Conservation (phyloP, 2,797 vertebrate species). For the Limosa lapponica region DNA sequence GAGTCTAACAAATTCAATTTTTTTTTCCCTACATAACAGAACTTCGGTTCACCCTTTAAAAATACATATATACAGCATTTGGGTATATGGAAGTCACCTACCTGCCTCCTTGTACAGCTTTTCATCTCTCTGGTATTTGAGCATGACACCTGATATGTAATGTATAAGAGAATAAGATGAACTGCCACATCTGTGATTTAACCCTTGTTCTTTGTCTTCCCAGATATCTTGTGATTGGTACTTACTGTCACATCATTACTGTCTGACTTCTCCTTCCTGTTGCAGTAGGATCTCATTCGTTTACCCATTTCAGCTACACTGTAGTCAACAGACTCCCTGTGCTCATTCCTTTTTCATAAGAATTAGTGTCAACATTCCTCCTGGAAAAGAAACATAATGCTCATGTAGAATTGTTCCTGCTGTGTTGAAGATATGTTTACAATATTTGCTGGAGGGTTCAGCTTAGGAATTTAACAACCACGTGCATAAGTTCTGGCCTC, state of each 20-base stretch:
- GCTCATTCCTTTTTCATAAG: constrained; percentile 26
- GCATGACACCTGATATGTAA: neutral
- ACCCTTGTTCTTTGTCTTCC: neutral
- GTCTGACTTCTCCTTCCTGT: neutral
- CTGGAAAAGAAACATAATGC: neutral
- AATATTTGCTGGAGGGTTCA: neutral
- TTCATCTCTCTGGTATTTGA: neutral
- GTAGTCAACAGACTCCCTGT: neutral
- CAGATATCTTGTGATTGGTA: neutral
- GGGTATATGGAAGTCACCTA: neutral
- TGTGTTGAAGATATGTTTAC: constrained; percentile 22
- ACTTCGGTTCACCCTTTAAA: neutral
- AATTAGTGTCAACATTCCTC: constrained; percentile 1
- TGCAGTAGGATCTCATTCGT: neutral
- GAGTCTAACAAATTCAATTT: neutral
- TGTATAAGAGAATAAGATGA: neutral
- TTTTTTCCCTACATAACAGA: neutral
- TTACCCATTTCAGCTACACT: neutral
- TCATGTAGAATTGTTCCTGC: constrained; percentile 30
- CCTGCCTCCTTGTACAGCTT: neutral
- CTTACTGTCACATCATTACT: neutral
- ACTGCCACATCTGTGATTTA: neutral
- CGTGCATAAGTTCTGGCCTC: neutral
- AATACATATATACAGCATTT: neutral
- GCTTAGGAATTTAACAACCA: constrained; percentile 20